Percentiles rank a stretch among this genome's conserved stretches.
phyloP scores from a whole-genome alignment of 2,113 vertebrate species.

The Sus scrofa region T2T-Sscrofa CM000824.6:123462001-123462500 shows the following conservation, averaged over 20 bases:
- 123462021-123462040: slow-evolving; percentile 27
- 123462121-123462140: background rate
- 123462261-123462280: background rate
- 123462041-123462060: slow-evolving; percentile 25
- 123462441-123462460: background rate
- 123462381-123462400: background rate
- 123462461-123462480: background rate
- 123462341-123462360: background rate
- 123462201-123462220: background rate
- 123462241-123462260: background rate
- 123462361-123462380: background rate
- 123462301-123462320: background rate
- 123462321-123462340: background rate
- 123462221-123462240: background rate
- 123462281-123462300: background rate
- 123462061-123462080: background rate
- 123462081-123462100: slow-evolving; percentile 17
- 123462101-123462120: background rate
- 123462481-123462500: background rate
- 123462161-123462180: background rate
- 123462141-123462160: slow-evolving; percentile 5
- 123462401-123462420: background rate
- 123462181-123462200: background rate
- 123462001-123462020: slow-evolving; percentile 57
- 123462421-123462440: background rate